Evolutionary conservation across 2,797 vertebrate species (phyloP).

Genomic region (Spinus pinus): DNA sequence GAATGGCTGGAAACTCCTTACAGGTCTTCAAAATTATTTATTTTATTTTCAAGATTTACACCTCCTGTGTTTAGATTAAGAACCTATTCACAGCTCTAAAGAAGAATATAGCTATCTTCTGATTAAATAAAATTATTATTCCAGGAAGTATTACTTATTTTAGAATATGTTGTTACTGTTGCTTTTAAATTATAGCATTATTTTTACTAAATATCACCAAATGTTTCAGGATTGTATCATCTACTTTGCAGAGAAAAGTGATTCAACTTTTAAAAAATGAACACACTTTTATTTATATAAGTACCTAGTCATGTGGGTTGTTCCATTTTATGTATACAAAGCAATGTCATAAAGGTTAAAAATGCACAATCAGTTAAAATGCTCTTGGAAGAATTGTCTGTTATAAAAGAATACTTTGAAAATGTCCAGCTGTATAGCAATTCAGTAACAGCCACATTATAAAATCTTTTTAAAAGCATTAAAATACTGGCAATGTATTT

Average conservation of each 20-base stretch:
- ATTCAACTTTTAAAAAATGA: constrained; percentile 54
- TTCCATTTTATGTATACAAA: constrained; percentile 60
- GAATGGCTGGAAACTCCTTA: background rate
- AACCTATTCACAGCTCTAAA: background rate
- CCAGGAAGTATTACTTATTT: background rate
- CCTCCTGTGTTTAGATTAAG: background rate
- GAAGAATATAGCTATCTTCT: background rate
- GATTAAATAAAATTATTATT: background rate
- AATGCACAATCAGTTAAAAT: constrained; percentile 40
- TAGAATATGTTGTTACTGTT: background rate
- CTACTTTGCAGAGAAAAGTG: constrained; percentile 59
- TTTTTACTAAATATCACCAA: constrained; percentile 40
- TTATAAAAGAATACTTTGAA: constrained; percentile 42
- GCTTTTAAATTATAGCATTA: background rate
- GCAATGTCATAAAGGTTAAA: constrained; percentile 53
- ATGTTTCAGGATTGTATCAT: constrained; percentile 40
- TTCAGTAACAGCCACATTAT: background rate
- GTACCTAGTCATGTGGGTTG: constrained; percentile 26
- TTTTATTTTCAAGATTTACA: constrained; percentile 2
- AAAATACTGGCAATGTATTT: background rate
- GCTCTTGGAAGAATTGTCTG: constrained; percentile 24
- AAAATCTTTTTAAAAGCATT: background rate
- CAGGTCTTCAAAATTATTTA: background rate
- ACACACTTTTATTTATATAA: constrained; percentile 34
- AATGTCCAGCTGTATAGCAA: constrained; percentile 29